Evolutionary conservation across 2,888 invertebrate species (phyloP).

Genomic region (Troides oblongomaculatus): DNA sequence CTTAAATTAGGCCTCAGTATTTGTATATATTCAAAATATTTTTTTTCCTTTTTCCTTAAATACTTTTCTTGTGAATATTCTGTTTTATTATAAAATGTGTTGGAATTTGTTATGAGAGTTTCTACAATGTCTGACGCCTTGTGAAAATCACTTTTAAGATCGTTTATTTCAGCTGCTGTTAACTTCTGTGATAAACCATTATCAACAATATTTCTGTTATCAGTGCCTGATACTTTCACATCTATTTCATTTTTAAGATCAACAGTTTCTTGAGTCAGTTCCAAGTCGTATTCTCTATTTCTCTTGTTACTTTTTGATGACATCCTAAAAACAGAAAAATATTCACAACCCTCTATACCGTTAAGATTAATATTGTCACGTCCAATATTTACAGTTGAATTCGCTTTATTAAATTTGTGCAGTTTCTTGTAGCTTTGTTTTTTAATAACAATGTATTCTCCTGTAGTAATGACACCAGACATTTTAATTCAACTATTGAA

Average conservation of each 20-base stretch:
- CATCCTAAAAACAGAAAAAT: constrained; percentile 88
- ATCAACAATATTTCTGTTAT: constrained; percentile 91
- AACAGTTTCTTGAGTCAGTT: constrained; percentile 71
- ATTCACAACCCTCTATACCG: constrained; percentile 84
- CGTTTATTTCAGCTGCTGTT: constrained; percentile 89
- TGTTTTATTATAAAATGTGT: constrained; percentile 93
- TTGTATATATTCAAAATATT: constrained; percentile 92
- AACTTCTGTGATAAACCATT: constrained; percentile 90
- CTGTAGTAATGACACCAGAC: constrained; percentile 77
- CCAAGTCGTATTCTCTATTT: constrained; percentile 77
- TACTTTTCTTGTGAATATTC: constrained; percentile 97
- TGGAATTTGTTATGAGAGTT: constrained; percentile 93
- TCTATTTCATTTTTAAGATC: constrained; percentile 81
- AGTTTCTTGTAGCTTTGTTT: constrained; percentile 89
- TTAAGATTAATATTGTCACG: constrained; percentile 85
- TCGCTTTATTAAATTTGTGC: constrained; percentile 84
- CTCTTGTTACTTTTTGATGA: constrained; percentile 79
- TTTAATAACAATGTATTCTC: constrained; percentile 88
- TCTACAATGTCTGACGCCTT: constrained; percentile 92
- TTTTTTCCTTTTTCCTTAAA: constrained; percentile 95
- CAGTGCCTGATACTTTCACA: constrained; percentile 84
- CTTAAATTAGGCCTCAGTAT: constrained; percentile 90
- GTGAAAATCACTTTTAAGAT: constrained; percentile 86
- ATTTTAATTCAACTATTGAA: constrained; percentile 29
- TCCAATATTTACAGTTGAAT: constrained; percentile 83